Evolutionary conservation across 2,797 vertebrate species (phyloP), one percentile per base, ranked within the genome.

Genomic region (Alosa sapidissima): DNA sequence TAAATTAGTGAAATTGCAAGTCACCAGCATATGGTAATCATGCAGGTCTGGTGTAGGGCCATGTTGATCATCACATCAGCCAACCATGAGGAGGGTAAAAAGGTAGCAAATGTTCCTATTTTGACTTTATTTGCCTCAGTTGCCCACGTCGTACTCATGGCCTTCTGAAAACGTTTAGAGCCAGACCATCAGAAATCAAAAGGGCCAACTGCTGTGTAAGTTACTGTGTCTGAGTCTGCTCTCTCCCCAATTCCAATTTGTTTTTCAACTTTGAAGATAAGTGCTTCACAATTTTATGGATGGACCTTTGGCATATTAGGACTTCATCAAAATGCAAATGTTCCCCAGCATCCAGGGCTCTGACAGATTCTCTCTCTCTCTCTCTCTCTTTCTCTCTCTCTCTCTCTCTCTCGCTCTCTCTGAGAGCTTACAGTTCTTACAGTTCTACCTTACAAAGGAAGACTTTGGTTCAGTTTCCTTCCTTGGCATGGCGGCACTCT

Each of bases 301-400:
- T 14, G 81, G 24, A 81, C 55, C 81, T 84, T 72, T 68, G 82
- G 81, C 48, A 81, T 82, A 21, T 49, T 78, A n/a, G 19, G 36
- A 28, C 55, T 55, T 75, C 55, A 86, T 86, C 41, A 55, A 88
- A 88, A 88, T 88, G 83, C 85, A 86, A 86, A 88, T 86, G 41
- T 36, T 0, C 0, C 62, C 19, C 36, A 41, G 14, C 16, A 60
- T 60, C 21, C 78, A 41, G 41, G 41, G 41, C 41, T 41, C 41
- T 41, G 41, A 41, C 41, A 41, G 41, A 41, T 41, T 62, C 36
- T 33, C 83, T 41, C 13, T 84, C n/a, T 13, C 82, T n/a, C 28
- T 28, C 28, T 28, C 28, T 28, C 28, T 28, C 28, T 28, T 28
- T 28, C 28, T 28, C 28, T 28, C 28, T 28, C 28, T 28, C 28